Percentiles rank a stretch among this genome's conserved stretches.
Evolutionary conservation across 2,113 vertebrate genomes (phyloP).

Genomic region (Campylomormyrus tamandua): DNA sequence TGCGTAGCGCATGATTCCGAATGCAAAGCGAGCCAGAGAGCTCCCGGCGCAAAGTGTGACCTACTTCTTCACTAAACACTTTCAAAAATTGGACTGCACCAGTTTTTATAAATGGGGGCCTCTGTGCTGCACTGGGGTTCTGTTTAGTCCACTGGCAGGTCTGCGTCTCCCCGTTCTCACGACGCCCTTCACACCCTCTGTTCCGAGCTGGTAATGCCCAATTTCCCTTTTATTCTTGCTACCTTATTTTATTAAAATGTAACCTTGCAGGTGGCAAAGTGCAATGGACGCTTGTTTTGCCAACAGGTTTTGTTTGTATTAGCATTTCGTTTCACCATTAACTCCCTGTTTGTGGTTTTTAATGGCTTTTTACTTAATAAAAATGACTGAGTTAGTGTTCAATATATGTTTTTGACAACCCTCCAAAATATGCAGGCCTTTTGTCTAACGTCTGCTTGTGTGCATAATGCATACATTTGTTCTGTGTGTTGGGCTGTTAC

Average conservation of each 20-base stretch:
- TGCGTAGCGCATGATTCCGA: neutral
- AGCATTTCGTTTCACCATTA: neutral
- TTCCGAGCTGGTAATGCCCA: neutral
- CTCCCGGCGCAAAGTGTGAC: neutral
- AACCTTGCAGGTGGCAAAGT: neutral
- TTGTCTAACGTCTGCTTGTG: neutral
- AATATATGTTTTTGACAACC: neutral
- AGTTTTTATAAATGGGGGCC: neutral
- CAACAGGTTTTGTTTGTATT: neutral
- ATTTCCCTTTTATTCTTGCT: neutral
- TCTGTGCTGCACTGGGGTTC: neutral
- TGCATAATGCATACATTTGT: neutral
- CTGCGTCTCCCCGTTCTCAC: neutral
- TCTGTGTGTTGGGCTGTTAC: neutral
- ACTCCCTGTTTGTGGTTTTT: neutral
- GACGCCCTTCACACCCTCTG: neutral
- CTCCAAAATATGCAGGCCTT: neutral
- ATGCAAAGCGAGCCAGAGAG: neutral
- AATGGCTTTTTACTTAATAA: neutral
- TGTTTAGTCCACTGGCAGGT: neutral
- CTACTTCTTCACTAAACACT: constrained; percentile 4
- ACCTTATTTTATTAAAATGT: neutral
- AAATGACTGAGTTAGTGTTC: neutral
- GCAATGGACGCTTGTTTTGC: neutral
- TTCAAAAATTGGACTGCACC: neutral